Evolutionary conservation across 2,113 vertebrate genomes (phyloP).

Genomic region (Orycteropus afer): DNA sequence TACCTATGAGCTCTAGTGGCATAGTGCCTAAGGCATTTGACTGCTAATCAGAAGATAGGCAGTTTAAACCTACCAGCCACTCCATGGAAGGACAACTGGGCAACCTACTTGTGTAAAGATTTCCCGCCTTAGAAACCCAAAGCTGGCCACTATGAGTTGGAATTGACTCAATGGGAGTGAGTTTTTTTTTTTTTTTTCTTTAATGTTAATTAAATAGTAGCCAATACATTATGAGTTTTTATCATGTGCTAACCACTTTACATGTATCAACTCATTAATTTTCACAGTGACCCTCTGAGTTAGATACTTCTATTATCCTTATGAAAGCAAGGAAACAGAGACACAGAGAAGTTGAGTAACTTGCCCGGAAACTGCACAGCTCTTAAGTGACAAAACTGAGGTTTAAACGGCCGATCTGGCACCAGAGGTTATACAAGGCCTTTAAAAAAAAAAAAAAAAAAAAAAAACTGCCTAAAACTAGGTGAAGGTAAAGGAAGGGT

Average conservation of each 20-base stretch:
- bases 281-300: not conserved
- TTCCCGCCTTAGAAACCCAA: too few relatives aligned
- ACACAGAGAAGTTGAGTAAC: constrained; percentile 1
- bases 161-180: too few relatives aligned
- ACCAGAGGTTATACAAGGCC: not conserved
- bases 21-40: too few relatives aligned
- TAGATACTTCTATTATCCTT: not conserved
- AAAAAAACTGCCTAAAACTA: not conserved
- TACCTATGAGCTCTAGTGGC: not conserved
- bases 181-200: too few relatives aligned
- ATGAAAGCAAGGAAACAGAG: not conserved
- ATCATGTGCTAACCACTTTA: not conserved
- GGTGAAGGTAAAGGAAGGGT: not conserved
- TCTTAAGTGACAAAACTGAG: not conserved
- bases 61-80: too few relatives aligned
- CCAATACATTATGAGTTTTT: too few relatives aligned
- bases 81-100: too few relatives aligned
- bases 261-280: not conserved
- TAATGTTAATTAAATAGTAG: not conserved
- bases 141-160: too few relatives aligned
- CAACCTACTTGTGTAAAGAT: too few relatives aligned
- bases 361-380: constrained; percentile 32
- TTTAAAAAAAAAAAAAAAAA: too few relatives aligned
- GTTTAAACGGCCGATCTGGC: not conserved
- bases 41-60: too few relatives aligned